phyloP scores from a whole-genome alignment of 2,113 vertebrate genomes.

The Crotalus horridus region DNA sequence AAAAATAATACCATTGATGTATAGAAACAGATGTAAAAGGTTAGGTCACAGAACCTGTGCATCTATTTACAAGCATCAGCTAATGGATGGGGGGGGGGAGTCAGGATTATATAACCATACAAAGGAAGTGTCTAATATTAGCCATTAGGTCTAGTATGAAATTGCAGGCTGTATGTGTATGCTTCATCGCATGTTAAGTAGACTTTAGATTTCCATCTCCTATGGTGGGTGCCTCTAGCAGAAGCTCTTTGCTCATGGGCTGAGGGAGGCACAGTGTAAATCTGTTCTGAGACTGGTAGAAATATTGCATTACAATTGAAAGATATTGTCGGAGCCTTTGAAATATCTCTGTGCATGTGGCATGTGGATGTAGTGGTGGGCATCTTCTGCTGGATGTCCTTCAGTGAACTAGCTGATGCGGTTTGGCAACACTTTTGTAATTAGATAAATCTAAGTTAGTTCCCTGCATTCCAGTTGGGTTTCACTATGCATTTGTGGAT shows the following conservation, averaged over 20 bases:
- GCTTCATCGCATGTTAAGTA: not conserved
- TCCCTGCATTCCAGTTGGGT: not conserved
- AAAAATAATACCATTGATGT: constrained; percentile 39
- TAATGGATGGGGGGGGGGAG: not conserved
- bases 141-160: constrained; percentile 10
- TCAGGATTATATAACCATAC: constrained; percentile 20
- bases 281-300: not conserved
- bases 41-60: constrained; percentile 35
- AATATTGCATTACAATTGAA: no score
- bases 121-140: constrained; percentile 12
- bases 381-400: not conserved
- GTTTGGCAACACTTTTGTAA: not conserved
- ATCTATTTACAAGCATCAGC: constrained; percentile 40
- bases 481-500: not conserved
- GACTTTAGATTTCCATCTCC: not conserved
- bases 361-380: not conserved
- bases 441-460: not conserved
- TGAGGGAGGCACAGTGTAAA: not conserved
- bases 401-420: not conserved
- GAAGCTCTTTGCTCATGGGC: not conserved
- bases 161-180: not conserved
- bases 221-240: not conserved
- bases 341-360: not conserved
- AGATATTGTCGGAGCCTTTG: not conserved
- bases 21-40: constrained; percentile 36